Conservation (phyloP, 2,888 invertebrate species). For the Loripinus fragilis region DNA sequence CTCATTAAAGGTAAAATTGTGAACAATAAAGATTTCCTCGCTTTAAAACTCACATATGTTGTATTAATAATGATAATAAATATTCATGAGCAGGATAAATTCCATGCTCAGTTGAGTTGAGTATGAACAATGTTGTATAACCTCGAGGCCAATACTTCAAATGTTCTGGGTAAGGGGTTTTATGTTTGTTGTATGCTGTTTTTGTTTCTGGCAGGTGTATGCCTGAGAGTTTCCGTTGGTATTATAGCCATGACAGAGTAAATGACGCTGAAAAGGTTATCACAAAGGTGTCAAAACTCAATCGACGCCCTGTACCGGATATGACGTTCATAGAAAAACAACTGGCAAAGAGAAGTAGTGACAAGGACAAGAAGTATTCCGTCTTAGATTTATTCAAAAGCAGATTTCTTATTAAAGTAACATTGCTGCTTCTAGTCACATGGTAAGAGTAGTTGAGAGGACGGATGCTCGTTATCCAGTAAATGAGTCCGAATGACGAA, state of each 20-base stretch:
- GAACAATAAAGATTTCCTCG: too few species aligned
- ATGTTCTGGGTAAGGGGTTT: too few species aligned
- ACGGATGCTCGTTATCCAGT: too few species aligned
- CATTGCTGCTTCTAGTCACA: conserved; percentile 24
- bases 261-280: conserved; percentile 45
- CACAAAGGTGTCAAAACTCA: conserved; percentile 44
- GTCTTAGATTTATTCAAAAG: conserved; percentile 36
- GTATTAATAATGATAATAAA: too few species aligned
- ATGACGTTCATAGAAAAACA: conserved; percentile 18
- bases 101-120: too few species aligned
- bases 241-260: conserved; percentile 42
- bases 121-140: too few species aligned
- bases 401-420: conserved; percentile 31
- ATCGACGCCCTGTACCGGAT: conserved; percentile 47
- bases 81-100: too few species aligned
- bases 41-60: too few species aligned
- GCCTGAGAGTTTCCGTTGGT: conserved; percentile 63
- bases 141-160: too few species aligned
- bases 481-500: too few species aligned
- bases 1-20: too few species aligned
- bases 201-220: conserved; percentile 39
- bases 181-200: too few species aligned
- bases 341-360: not conserved
- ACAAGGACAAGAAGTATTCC: conserved; percentile 46
- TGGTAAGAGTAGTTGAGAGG: conserved; percentile 47